A percentile compares a stretch with the other conserved stretches of the same genome.
Evolutionary conservation across 2,888 invertebrate species (phyloP).

Genomic region (Lithosia quadra): DNA sequence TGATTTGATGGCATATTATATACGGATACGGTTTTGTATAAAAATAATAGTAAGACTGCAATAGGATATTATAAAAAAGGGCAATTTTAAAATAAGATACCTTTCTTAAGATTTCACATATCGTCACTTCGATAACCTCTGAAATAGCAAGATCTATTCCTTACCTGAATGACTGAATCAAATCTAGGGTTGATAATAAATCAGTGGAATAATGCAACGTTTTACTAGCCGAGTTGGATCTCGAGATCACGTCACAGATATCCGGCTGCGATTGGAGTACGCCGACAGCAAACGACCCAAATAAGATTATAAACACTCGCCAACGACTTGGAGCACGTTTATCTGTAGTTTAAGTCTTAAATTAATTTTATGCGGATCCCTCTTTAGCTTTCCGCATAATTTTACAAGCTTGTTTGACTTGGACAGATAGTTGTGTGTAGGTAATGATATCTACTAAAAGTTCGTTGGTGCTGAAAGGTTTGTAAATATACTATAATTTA

Average conservation of each 20-base stretch:
- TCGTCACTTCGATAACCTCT: not conserved
- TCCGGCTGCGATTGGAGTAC: conserved; percentile 17
- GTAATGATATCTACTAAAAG: no score
- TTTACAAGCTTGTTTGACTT: conserved; percentile 12
- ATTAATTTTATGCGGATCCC: conserved; percentile 16
- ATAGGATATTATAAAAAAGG: no score
- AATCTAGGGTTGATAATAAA: conserved; percentile 50
- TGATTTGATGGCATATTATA: no score
- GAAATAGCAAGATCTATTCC: not conserved
- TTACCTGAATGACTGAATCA: conserved; percentile 49
- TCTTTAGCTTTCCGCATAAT: conserved; percentile 7
- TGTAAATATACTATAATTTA: conserved; percentile 3
- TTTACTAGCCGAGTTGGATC: conserved; percentile 12
- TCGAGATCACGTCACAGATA: conserved; percentile 22
- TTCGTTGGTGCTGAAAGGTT: no score
- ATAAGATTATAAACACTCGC: conserved; percentile 25
- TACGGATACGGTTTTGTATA: no score
- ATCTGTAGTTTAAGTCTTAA: conserved; percentile 9
- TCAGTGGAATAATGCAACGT: conserved; percentile 43
- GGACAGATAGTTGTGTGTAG: not conserved
- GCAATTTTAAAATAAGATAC: no score
- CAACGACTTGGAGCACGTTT: conserved; percentile 23
- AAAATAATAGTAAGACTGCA: not conserved
- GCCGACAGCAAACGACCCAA: conserved; percentile 18
- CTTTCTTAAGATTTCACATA: no score